Evolutionary conservation across 1,140 invertebrate genomes (phyloP).

Genomic region (Drosophila kurseongensis): DNA sequence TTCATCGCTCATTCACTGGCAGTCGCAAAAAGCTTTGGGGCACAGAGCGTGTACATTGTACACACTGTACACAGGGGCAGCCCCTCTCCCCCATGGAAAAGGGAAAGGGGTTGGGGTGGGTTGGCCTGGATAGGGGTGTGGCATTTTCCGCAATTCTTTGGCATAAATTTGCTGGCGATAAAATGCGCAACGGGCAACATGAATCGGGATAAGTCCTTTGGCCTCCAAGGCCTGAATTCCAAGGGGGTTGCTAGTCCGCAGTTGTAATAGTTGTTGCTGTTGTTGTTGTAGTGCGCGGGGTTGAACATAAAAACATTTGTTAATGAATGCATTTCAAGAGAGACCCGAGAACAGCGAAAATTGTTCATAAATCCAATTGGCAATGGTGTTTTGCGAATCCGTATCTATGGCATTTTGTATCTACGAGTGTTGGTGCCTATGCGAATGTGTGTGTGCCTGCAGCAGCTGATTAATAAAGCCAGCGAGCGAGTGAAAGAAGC

Average conservation of each 20-base stretch:
- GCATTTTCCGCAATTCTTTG: slow-evolving; percentile 69
- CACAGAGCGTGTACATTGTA: slow-evolving; percentile 53
- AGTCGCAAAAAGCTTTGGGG: slow-evolving; percentile 47
- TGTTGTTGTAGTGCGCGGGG: not conserved
- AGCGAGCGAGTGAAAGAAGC: slow-evolving; percentile 25
- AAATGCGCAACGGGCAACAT: slow-evolving; percentile 68
- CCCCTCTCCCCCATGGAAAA: not conserved
- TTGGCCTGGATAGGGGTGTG: slow-evolving; percentile 39
- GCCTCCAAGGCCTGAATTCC: slow-evolving; percentile 10
- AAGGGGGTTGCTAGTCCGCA: not conserved
- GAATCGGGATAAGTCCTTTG: slow-evolving; percentile 47
- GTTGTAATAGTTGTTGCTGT: too few relatives aligned
- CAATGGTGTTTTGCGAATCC: slow-evolving; percentile 27
- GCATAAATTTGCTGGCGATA: slow-evolving; percentile 68
- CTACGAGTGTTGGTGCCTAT: not conserved
- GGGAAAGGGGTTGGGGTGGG: not conserved
- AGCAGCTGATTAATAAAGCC: slow-evolving; percentile 49
- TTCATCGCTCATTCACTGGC: slow-evolving; percentile 71
- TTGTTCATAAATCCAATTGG: slow-evolving; percentile 51
- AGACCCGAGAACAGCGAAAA: slow-evolving; percentile 5
- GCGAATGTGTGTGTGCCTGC: slow-evolving; percentile 3
- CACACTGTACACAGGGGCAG: slow-evolving; percentile 9
- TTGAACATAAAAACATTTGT: slow-evolving; percentile 51
- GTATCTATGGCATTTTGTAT: slow-evolving; percentile 16
- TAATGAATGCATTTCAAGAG: slow-evolving; percentile 38